A percentile compares a stretch with the other conserved stretches of the same genome.
Evolutionary conservation across 30 jellyfish, hydroid and myxozoan genomes (phyloP).

Genomic region (Pelagia noctiluca): DNA sequence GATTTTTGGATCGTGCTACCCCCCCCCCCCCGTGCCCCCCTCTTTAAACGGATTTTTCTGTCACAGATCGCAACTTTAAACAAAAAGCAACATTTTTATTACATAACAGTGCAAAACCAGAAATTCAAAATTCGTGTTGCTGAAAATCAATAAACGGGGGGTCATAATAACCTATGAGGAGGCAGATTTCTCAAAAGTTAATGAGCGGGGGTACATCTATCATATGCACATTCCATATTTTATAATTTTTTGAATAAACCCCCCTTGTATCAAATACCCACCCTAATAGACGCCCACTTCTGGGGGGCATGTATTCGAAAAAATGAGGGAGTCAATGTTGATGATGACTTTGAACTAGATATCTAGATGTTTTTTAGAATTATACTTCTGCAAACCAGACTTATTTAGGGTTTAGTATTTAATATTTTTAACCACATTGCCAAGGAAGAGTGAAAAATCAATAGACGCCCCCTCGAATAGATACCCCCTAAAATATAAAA

Average conservation of each 20-base stretch:
- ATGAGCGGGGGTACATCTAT: too few relatives aligned
- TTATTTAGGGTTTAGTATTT: not conserved
- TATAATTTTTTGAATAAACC: conserved; percentile 12
- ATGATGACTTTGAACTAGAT: conserved; percentile 61
- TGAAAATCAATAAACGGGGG: too few relatives aligned
- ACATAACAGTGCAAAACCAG: too few relatives aligned
- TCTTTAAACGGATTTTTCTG: too few relatives aligned
- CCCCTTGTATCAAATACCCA: conserved; percentile 16
- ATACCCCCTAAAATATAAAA: conserved; percentile 24
- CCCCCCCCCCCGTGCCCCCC: too few relatives aligned
- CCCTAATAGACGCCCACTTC: conserved; percentile 11
- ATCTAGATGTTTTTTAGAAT: conserved; percentile 32
- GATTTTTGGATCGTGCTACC: too few relatives aligned
- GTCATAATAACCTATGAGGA: too few relatives aligned
- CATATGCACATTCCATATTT: too few relatives aligned
- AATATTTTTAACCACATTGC: not conserved
- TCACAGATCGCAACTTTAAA: too few relatives aligned
- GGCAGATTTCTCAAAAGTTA: too few relatives aligned
- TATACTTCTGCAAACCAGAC: conserved; percentile 21
- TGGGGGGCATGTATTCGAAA: conserved; percentile 13
- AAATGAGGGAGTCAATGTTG: conserved; percentile 58
- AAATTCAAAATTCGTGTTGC: too few relatives aligned
- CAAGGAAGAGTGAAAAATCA: conserved; percentile 3
- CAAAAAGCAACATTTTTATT: too few relatives aligned
- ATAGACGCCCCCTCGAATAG: conserved; percentile 42